A percentile compares a stretch with the other conserved stretches of the same genome.
Conservation (phyloP, 2,888 invertebrate genomes). For the Glyphotaelius pellucidus region DNA sequence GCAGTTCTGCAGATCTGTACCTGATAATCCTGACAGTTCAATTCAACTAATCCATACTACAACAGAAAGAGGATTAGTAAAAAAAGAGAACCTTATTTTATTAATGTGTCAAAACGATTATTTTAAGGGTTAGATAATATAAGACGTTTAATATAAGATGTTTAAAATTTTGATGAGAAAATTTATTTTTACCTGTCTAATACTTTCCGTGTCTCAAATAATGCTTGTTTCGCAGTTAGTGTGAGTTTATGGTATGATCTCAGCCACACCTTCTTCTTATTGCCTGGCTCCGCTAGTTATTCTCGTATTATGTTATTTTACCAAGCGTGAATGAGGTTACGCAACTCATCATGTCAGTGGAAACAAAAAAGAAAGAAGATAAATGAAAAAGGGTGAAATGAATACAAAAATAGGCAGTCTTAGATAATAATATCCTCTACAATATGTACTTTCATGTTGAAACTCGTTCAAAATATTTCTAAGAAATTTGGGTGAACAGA, state of each 20-base stretch:
- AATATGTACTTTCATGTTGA: background rate
- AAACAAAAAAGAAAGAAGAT: background rate
- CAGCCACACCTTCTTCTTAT: background rate
- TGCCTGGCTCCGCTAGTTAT: background rate
- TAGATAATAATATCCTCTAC: background rate
- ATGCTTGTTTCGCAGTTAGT: background rate
- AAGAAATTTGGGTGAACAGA: too few relatives aligned
- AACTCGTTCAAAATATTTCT: too few relatives aligned
- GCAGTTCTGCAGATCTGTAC: background rate
- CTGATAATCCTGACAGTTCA: too few relatives aligned
- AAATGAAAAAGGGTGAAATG: background rate
- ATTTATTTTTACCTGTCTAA: background rate
- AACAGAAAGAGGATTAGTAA: background rate
- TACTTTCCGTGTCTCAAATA: background rate
- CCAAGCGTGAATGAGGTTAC: background rate
- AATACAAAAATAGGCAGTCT: background rate
- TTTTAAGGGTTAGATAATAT: background rate
- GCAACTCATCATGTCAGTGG: background rate
- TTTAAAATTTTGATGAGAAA: background rate
- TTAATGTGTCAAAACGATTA: background rate
- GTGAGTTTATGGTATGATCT: background rate
- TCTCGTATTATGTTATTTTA: background rate
- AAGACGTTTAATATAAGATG: background rate
- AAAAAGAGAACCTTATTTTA: background rate
- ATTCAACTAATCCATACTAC: too few relatives aligned